Conservation (phyloP, 2,888 invertebrate species). For the Drosophila anomelani region DNA sequence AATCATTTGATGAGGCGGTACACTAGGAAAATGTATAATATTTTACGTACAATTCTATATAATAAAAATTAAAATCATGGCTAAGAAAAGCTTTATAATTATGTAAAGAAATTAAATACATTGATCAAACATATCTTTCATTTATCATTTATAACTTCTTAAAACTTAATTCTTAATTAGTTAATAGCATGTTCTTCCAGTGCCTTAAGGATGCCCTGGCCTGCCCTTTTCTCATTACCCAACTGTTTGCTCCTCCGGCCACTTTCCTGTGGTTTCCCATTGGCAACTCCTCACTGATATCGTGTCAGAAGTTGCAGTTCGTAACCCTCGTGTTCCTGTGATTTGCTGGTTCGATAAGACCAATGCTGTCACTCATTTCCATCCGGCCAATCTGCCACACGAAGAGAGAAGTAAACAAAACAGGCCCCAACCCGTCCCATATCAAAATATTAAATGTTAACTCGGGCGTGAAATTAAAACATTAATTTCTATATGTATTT, state of each 20-base stretch:
- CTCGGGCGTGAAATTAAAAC: conserved; percentile 83
- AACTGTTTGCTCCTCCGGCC: conserved; percentile 27
- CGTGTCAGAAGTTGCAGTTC: conserved; percentile 67
- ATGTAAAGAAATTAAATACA: too few relatives aligned
- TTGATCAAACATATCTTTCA: not conserved
- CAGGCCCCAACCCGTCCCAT: conserved; percentile 32
- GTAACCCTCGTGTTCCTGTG: conserved; percentile 6
- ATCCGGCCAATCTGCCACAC: conserved; percentile 39
- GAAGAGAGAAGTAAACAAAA: conserved; percentile 44
- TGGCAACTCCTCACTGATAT: conserved; percentile 51
- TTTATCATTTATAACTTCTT: not conserved
- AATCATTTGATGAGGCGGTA: conserved; percentile 40
- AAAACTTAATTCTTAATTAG: not conserved
- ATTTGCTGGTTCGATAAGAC: conserved; percentile 66
- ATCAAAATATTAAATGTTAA: conserved; percentile 78
- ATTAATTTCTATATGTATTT: conserved; percentile 65
- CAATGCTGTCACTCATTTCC: conserved; percentile 47
- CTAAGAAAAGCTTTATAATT: too few relatives aligned
- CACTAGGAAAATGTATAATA: conserved; percentile 16
- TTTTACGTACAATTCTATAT: fast-evolving
- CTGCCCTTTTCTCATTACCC: conserved; percentile 32
- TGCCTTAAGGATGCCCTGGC: not conserved
- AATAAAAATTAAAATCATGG: fast-evolving
- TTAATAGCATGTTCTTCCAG: not conserved
- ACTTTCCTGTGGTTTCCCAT: conserved; percentile 21